Percentiles rank a stretch among this genome's conserved stretches.
phyloP scores from a whole-genome alignment of 2,888 invertebrate species.

The Eutolmus rufibarbis region DNA sequence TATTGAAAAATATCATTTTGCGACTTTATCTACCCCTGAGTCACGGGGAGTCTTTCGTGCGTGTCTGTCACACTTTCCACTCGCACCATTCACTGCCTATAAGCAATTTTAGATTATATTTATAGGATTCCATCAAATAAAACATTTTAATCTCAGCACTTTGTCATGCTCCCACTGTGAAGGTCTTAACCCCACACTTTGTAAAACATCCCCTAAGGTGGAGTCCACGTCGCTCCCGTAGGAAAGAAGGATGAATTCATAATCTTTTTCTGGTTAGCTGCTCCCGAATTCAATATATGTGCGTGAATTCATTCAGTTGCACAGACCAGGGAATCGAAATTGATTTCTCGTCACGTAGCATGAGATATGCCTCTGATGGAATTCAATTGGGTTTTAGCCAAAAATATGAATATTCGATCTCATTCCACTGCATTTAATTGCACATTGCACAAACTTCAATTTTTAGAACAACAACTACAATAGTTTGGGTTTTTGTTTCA shows the following conservation, averaged over 20 bases:
- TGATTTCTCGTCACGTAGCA: conserved; percentile 39
- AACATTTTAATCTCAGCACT: conserved; percentile 43
- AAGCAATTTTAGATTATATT: conserved; percentile 35
- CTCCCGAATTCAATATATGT: conserved; percentile 43
- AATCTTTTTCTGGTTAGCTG: conserved; percentile 45
- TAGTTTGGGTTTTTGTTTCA: neutral
- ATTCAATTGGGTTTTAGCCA: neutral
- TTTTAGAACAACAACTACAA: neutral
- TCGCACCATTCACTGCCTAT: conserved; percentile 4
- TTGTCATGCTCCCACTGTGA: conserved; percentile 37
- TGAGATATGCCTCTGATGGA: neutral
- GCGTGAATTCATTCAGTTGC: conserved; percentile 36
- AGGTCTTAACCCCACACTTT: conserved; percentile 20
- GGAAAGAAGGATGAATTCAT: conserved; percentile 41
- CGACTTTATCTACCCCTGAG: neutral
- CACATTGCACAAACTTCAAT: neutral
- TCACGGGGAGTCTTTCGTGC: neutral
- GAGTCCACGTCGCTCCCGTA: neutral
- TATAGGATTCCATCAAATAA: conserved; percentile 41
- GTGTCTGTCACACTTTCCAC: conserved; percentile 6
- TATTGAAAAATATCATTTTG: conserved; percentile 37
- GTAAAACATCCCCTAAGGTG: conserved; percentile 32
- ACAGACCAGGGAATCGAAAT: conserved; percentile 32
- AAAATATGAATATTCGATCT: neutral
- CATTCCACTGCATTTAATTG: neutral